Base-by-base conservation (phyloP, 1,140 invertebrate species). In the Mactra quadrangularis region DNA sequence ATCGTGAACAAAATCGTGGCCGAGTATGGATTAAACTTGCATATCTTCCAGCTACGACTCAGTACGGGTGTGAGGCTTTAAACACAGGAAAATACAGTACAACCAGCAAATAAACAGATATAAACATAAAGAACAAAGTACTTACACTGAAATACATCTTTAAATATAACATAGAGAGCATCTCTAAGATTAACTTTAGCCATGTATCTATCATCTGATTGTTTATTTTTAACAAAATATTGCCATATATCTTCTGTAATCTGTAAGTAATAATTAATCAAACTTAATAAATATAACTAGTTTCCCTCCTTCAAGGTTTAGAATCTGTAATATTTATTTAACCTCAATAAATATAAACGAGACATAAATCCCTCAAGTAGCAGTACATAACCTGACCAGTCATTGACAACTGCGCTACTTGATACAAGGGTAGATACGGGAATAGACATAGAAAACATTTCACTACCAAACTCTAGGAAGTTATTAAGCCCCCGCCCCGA, bases 91-190 rank as follows among this genome's bases (percentile, higher is more conserved):
- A n/a, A n/a, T n/a, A n/a, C n/a, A n/a, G n/a, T n/a, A n/a, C n/a
- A n/a, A n/a, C n/a, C n/a, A n/a, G n/a, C n/a, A n/a, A n/a, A n/a
- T n/a, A n/a, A n/a, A n/a, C n/a, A n/a, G n/a, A n/a, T n/a, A n/a
- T n/a, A n/a, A n/a, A n/a, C n/a, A n/a, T n/a, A n/a, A n/a, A n/a
- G n/a, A n/a, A n/a, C n/a, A n/a, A 13, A 76, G 6, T 25, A 50
- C 77, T 41, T 82, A 82, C 79, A 82, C 53, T 68, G 79, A 35
- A 82, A 82, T 1, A 82, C 60, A 33, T 75, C 79, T 25, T 74
- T 75, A 29, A 82, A 82, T 13, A 82, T 62, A n/a, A 68, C 68
- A 66, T 74, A 82, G 9, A 82, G 45, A 31, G 79, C 79, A 66
- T 82, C 70, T 25, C 79, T 25, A 13, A 82, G 68, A 41, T 75